Conservation (phyloP, 2,888 invertebrate genomes). For the Monopis laevigella region DNA sequence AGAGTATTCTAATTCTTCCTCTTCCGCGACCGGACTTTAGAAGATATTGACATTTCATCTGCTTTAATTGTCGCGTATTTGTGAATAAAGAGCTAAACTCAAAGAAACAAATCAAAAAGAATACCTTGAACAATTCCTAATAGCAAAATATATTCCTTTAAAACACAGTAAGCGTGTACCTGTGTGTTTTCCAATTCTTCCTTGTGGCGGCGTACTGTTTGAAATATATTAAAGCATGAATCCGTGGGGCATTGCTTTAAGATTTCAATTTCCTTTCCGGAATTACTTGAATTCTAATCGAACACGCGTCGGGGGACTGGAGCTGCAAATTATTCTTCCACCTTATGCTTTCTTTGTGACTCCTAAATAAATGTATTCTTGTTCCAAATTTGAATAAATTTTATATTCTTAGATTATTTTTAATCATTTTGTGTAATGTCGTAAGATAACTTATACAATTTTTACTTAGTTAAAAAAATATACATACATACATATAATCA, state of each 20-base stretch:
- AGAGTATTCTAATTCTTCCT: too few relatives aligned
- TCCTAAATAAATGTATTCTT: conserved; percentile 1
- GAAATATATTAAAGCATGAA: conserved; percentile 37
- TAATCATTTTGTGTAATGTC: too few relatives aligned
- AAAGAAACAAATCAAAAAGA: background rate
- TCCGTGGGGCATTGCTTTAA: conserved; percentile 63
- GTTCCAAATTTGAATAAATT: background rate
- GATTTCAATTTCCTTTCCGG: conserved; percentile 67
- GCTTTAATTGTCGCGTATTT: too few relatives aligned
- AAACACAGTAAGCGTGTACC: background rate
- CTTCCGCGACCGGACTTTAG: too few relatives aligned
- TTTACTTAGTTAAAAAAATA: too few relatives aligned
- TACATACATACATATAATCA: too few relatives aligned
- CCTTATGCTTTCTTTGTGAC: conserved; percentile 23
- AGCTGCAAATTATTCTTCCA: conserved; percentile 59
- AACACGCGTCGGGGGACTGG: conserved; percentile 58
- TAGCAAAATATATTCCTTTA: background rate
- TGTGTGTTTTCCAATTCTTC: conserved; percentile 45
- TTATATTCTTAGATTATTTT: too few relatives aligned
- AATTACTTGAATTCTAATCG: conserved; percentile 66
- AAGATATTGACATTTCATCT: too few relatives aligned
- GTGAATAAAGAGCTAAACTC: too few relatives aligned
- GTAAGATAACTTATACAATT: too few relatives aligned
- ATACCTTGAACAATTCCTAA: background rate
- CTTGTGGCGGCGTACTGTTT: conserved; percentile 27